Evolutionary conservation across 2,888 invertebrate species (phyloP), one percentile per base, ranked within the genome.

Genomic region (Entomobrya multifasciata): DNA sequence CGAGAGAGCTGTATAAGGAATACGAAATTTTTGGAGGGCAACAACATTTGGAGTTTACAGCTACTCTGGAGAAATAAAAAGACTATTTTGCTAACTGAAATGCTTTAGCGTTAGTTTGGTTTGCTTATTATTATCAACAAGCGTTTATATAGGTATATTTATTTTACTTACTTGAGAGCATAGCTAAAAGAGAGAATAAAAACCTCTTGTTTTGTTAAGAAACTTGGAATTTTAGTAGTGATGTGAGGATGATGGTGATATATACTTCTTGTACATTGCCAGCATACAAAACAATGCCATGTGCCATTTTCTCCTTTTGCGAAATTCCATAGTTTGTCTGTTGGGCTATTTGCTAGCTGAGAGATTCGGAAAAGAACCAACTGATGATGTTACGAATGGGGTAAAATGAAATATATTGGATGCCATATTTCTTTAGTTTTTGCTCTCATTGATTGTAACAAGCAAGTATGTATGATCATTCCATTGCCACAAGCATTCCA

Each of bases 61-160:
- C 5, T 36, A 36, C 5, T 36, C n/a, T n/a, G n/a, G n/a, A n/a
- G n/a, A n/a, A n/a, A n/a, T n/a, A n/a, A n/a, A n/a, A n/a, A n/a
- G 36, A 8, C 8, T 30, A 17, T 10, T 1, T 5, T 44, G 78
- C 60, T 15, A 36, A 62, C 62, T 78, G 62, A 78, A 62, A 78
- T 78, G 60, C 78, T 44, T n/a, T n/a, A n/a, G n/a, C n/a, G n/a
- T n/a, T n/a, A n/a, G n/a, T n/a, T n/a, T n/a, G n/a, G n/a, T n/a
- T 60, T 60, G 78, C 47, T 44, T 60, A 62, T 47, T 60, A 60
- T 27, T 60, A 78, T 30, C 60, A 60, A 60, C 60, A 60, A 60
- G 30, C 30, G 3, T 15, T 60, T 60, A 60, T 13, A 27, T 60
- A 3, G 13, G 49, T 49, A 3, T 60, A 60, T 30, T 60, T 57